Base-by-base conservation (phyloP, 1,140 invertebrate species). In the Trichomalopsis sarcophagae region DNA sequence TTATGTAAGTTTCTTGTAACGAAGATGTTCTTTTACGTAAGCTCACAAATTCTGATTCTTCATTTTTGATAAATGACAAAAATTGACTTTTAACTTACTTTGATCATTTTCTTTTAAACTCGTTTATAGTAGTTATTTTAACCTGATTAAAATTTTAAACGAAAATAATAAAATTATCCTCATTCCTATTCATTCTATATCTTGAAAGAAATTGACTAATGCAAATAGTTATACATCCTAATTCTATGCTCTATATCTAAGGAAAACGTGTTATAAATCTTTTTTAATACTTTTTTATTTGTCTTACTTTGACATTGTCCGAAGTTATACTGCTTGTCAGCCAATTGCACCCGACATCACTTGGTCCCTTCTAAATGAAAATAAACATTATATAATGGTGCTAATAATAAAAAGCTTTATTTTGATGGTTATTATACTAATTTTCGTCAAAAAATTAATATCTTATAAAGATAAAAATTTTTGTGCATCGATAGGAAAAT, bases 301-400 rank as follows among this genome's bases (percentile, higher is more conserved):
- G 80, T 88, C 90, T 90, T 91, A 94, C 94, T 89, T 92, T 94
- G 73, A 93, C 87, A 62, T 90, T 86, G 86, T 85, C 89, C 44
- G 92, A 90, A 81, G 91, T 90, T 81, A 89, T 87, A 84, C 88
- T 90, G 23, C 91, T 91, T 47, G 91, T 91, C 79, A 94, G 88
- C 85, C 92, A 90, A 87, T 93, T 92, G 75, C 91, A 91, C 86
- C 91, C 92, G 62, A 92, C 85, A 90, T 94, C 92, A 76, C 92
- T 91, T 47, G 93, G 91, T 74, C 92, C 91, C 87, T 92, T 94
- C 94, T 94, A 91, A 66, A 91, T 27, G 5, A 94, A 44, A 90
- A 87, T 55, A 87, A 78, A 80, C 33, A 36, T 27, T 1, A 81
- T 21, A 73, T 47, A 50, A 27, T 21, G 47, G 13, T 27, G 40